Evolutionary conservation across 30 jellyfish, hydroid and myxozoan genomes (phyloP), one percentile per base, ranked within the genome.

Genomic region (Mastigias papua): DNA sequence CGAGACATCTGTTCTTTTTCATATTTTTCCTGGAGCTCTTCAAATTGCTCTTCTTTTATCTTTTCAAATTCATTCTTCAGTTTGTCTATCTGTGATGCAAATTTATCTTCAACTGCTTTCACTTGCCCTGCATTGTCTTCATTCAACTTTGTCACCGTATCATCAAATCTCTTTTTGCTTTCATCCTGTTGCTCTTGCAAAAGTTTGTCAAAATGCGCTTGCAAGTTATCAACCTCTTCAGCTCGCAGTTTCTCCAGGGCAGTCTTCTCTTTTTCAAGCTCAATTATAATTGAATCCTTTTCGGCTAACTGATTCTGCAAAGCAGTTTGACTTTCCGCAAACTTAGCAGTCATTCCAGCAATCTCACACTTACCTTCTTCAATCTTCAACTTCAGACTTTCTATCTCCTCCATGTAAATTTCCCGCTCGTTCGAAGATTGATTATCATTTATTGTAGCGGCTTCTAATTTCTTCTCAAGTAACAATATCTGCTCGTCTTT

Each of bases 301-400:
- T 67, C 89, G 31, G 73, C 34, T 28, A 84, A 23, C 67, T 17
- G 46, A 1, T 32, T 63, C 73, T 48, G 69, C 29, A 72, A 17
- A 4, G 21, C 48, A 27, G 48, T 46, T 28, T 71, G 66, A 57
- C 58, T 60, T 30, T 69, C 84, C 11, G n/a, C 62, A n/a, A 88
- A 65, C 21, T 88, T 61, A 19, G 33, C 25, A 8, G n/a, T 29
- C 34, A 79, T 4, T 3, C 22, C 88, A 19, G 31, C 46, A 35
- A 88, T 28, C 62, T 82, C 86, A 11, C 37, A 19, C 79, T 96
- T 92, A 51, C 88, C 35, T 84, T 96, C 84, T 29, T 96, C 96
- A 17, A 80, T 66, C n/a, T 79, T 80, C 20, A 30, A 17, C 71
- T 63, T 63, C 29, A 91, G 29, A 70, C 30, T 42, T 34, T 74